phyloP scores from a whole-genome alignment of 2,888 invertebrate species.

The Teinopalpus imperialis region DNA sequence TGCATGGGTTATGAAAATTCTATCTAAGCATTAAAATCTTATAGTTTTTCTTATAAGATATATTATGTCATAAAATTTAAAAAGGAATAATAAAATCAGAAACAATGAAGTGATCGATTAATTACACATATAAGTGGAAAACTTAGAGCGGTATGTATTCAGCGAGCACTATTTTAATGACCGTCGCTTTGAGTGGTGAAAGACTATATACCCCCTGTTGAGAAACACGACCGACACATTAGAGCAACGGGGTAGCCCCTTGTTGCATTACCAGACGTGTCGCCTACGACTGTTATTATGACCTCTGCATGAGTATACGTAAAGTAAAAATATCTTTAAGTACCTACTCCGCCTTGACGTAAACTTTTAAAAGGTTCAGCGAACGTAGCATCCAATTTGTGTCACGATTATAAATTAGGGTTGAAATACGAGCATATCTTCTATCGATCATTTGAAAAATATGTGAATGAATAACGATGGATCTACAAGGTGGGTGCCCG shows the following conservation, averaged over 20 bases:
- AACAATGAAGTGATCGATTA: slow-evolving; percentile 14
- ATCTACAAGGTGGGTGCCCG: background rate
- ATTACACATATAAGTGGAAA: slow-evolving; percentile 20
- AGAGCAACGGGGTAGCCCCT: slow-evolving; percentile 47
- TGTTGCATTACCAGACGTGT: slow-evolving; percentile 52
- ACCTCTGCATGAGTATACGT: slow-evolving; percentile 19
- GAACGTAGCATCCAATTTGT: slow-evolving; percentile 18
- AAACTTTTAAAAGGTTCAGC: slow-evolving; percentile 11
- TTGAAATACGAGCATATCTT: slow-evolving; percentile 16
- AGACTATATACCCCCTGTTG: slow-evolving; percentile 62
- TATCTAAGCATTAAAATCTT: too few species aligned
- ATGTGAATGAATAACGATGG: slow-evolving; percentile 27
- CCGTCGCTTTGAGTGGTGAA: slow-evolving; percentile 63
- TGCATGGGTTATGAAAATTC: too few species aligned
- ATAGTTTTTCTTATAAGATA: too few species aligned
- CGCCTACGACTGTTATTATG: slow-evolving; percentile 27
- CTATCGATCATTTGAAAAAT: slow-evolving; percentile 26
- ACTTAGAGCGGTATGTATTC: slow-evolving; percentile 26
- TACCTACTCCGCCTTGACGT: slow-evolving; percentile 4
- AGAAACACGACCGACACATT: slow-evolving; percentile 59
- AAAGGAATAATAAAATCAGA: slow-evolving; percentile 12
- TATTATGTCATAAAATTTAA: background rate
- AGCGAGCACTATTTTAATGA: slow-evolving; percentile 56
- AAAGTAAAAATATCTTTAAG: slow-evolving; percentile 15
- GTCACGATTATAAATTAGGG: slow-evolving; percentile 25